phyloP scores from a whole-genome alignment of 1,140 invertebrate species.

The Augochlora pura region DNA sequence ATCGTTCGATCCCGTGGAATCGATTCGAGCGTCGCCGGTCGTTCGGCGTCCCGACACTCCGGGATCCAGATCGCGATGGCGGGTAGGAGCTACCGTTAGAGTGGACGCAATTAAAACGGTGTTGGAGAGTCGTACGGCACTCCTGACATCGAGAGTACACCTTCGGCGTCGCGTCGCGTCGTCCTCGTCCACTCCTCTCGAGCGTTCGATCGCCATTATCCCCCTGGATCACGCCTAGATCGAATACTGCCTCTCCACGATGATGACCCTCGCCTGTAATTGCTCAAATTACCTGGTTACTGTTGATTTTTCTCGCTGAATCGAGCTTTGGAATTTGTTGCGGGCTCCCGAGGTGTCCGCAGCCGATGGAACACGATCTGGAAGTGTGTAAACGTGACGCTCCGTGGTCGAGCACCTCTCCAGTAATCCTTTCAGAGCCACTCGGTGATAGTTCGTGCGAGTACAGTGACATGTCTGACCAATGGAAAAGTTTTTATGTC shows the following conservation, averaged over 20 bases:
- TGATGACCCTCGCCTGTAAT: slow-evolving; percentile 18
- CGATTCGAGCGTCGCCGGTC: neutral
- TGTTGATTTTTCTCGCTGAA: neutral
- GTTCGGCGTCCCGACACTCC: slow-evolving; percentile 18
- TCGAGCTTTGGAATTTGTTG: neutral
- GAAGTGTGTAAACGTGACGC: neutral
- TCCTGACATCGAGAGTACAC: slow-evolving; percentile 49
- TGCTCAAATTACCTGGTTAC: slow-evolving; percentile 2
- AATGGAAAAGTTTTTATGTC: no score
- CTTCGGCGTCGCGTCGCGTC: slow-evolving; percentile 55
- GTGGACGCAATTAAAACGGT: slow-evolving; percentile 79
- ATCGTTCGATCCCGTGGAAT: slow-evolving; percentile 47
- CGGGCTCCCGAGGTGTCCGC: neutral
- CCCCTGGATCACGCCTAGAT: slow-evolving; percentile 32
- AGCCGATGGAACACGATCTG: neutral
- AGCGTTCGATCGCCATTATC: slow-evolving; percentile 52
- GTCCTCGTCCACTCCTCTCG: slow-evolving; percentile 46
- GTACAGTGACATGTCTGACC: no score
- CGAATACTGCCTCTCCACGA: neutral
- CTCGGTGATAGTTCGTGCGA: no score
- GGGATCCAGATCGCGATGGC: slow-evolving; percentile 50
- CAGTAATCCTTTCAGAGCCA: no score
- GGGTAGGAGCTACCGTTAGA: slow-evolving; percentile 72
- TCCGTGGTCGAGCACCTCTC: no score
- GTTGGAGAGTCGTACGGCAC: slow-evolving; percentile 73